Base-by-base conservation (phyloP, 2,888 invertebrate genomes). In the Rhagophthalmus giganteus region DNA sequence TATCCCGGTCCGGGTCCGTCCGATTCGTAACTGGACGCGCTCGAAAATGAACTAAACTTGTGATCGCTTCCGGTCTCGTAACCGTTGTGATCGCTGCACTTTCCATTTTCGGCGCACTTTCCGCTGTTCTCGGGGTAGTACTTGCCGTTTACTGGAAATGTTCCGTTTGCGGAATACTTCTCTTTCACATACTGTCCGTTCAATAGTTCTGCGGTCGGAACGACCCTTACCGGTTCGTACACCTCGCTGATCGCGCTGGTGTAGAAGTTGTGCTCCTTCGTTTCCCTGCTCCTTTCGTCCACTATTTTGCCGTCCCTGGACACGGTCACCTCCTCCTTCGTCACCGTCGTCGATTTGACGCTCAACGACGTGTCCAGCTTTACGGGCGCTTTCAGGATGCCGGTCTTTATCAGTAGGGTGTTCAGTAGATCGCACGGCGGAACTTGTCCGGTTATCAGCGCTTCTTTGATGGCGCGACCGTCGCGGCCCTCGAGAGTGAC, bases 391-490 rank as follows among this genome's bases (percentile, higher is more conserved):
- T 82, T 81, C 47, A 83, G 70, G 48, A 83, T 80, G 9, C 85
- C 85, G 38, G 85, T 84, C 60, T 81, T 80, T 61, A 82, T 83
- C 41, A 87, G 76, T 48, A 87, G 77, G 65, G 84, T 82, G 71
- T 86, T 86, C 40, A 87, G 76, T 33, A 87, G 77, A 70, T 86
- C 85, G 68, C 85, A 85, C 10, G 86, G 84, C 20, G 86, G 86
- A 63, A 86, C 82, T 65, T 85, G 83, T 8, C 85, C 85, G 35
- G 82, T 83, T 58, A 86, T 77, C 60, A 87, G 75, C 2, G 86
- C 86, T 44, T 82, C 81, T 63, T 84, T 81, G 33, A 87, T 86
- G 10, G 84, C 84, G 38, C 80, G 76, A 6, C 86, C 86, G 66
- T 86, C 86, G 51, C 81, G 78, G 8, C 85, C 86, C 62, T 84